Conservation (phyloP, 2,888 invertebrate species). For the Colostygia pectinataria region DNA sequence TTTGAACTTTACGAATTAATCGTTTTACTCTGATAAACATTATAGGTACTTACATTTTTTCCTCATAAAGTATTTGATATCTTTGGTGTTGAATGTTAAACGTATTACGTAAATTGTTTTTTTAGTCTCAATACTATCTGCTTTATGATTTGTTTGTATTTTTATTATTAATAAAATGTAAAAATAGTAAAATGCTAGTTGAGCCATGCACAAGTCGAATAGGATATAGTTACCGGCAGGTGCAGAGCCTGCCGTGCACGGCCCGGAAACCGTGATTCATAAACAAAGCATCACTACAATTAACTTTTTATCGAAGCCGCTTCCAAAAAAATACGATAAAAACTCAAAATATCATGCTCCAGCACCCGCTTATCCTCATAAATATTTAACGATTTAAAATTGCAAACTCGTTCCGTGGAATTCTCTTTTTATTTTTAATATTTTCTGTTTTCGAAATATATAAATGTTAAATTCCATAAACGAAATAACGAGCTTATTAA, state of each 20-base stretch:
- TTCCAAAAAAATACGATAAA: constrained; percentile 30
- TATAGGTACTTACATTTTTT: neutral
- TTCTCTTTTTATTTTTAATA: constrained; percentile 20
- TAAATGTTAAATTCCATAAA: constrained; percentile 4
- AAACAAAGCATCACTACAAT: constrained; percentile 32
- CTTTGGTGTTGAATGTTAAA: neutral
- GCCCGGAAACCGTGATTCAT: constrained; percentile 34
- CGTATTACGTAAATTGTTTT: too few relatives aligned
- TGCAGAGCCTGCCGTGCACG: constrained; percentile 18
- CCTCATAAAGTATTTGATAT: neutral
- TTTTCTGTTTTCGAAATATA: constrained; percentile 10
- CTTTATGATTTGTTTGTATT: too few relatives aligned
- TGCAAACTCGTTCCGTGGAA: constrained; percentile 34
- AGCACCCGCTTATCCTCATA: constrained; percentile 37
- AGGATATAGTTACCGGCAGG: constrained; percentile 6
- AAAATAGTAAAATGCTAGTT: neutral
- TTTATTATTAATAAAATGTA: too few relatives aligned
- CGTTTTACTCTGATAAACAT: neutral
- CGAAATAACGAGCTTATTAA: constrained; percentile 1
- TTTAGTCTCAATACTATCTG: too few relatives aligned
- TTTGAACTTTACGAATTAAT: constrained; percentile 1
- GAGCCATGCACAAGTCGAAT: neutral
- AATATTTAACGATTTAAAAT: constrained; percentile 44
- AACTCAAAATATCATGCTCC: constrained; percentile 33
- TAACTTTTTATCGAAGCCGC: constrained; percentile 33